phyloP scores from a whole-genome alignment of 1,140 invertebrate genomes.

The Drosophila bipectinata region DNA sequence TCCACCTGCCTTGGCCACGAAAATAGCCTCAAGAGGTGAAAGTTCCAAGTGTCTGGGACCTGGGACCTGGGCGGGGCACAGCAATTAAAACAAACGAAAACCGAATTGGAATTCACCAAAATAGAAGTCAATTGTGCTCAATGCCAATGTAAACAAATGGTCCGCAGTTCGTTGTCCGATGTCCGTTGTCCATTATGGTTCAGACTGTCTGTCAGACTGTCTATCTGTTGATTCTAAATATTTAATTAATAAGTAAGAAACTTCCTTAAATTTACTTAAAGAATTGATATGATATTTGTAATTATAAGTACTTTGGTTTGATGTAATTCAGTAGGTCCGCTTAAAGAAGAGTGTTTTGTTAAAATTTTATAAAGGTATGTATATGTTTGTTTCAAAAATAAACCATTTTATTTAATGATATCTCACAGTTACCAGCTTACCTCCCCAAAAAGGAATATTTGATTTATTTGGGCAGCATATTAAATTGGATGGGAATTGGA shows the following conservation, averaged over 20 bases:
- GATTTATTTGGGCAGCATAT: slow-evolving; percentile 5
- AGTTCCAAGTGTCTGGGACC: slow-evolving; percentile 12
- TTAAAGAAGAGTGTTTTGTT: too few relatives aligned
- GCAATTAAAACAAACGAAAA: slow-evolving; percentile 47
- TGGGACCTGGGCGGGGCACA: slow-evolving; percentile 11
- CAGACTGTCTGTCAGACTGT: not conserved
- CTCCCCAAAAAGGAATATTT: not conserved
- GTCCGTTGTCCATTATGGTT: slow-evolving; percentile 6
- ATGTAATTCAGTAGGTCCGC: too few relatives aligned
- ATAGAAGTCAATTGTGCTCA: slow-evolving; percentile 32
- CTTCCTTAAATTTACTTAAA: too few relatives aligned
- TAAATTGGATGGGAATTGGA: slow-evolving; percentile 5
- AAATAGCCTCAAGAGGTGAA: slow-evolving; percentile 27
- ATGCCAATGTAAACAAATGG: slow-evolving; percentile 29
- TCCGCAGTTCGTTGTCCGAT: slow-evolving; percentile 9
- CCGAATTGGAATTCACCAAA: slow-evolving; percentile 29
- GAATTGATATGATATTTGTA: too few relatives aligned
- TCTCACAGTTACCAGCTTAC: not conserved
- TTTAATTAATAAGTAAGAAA: not conserved
- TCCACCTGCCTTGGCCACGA: slow-evolving; percentile 15
- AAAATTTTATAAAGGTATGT: too few relatives aligned
- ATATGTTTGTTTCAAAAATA: too few relatives aligned
- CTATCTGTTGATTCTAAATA: not conserved
- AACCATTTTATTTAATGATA: too few relatives aligned
- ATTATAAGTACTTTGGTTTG: too few relatives aligned